Evolutionary conservation across 2,797 vertebrate species (phyloP), one percentile per base, ranked within the genome.

Genomic region (Tympanoctomys barrerae): DNA sequence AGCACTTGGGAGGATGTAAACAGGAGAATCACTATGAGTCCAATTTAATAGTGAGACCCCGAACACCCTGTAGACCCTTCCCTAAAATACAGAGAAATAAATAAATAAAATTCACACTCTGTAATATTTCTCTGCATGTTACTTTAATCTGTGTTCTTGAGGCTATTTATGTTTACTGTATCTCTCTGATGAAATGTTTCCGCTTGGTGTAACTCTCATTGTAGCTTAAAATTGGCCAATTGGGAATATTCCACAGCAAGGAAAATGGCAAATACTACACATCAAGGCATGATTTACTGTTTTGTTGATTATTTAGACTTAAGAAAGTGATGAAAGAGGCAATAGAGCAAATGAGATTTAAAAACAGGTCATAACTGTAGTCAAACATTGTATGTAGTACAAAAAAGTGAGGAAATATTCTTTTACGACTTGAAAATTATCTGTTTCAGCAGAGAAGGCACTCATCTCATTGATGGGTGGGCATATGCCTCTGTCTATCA

Each of bases 231-330:
- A 87, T 78, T 36, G 52, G 46, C 33, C n/a, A 39, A 3, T 46
- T 57, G 36, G 39, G 14, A 92, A 36, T 68, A 71, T 77, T 80
- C 16, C 49, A 73, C 31, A 73, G 10, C 64, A 46, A 26, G 33
- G 52, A 87, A 90, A 78, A 57, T 89, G 42, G 16, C n/a, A 75
- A 87, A 75, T 0, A 39, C 31, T 83, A 75, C 36, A 86, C 83
- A 64, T 59, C 22, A 66, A 79, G n/a, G 28, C 39, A 77, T 92
- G 57, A 66, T 71, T 87, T 96, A 64, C 61, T 92, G 52, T 82
- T 94, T 52, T 80, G 49, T n/a, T 85, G 28, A 94, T 86, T 90
- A 42, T 84, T 87, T 89, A 81, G 39, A 82, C 33, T 95, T 52
- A 18, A 78, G 28, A 39, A 81, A 54, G 39, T 62, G 33, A 82